Evolutionary conservation across 1,140 invertebrate species (phyloP).

Genomic region (Stegodyphus mimosarum): DNA sequence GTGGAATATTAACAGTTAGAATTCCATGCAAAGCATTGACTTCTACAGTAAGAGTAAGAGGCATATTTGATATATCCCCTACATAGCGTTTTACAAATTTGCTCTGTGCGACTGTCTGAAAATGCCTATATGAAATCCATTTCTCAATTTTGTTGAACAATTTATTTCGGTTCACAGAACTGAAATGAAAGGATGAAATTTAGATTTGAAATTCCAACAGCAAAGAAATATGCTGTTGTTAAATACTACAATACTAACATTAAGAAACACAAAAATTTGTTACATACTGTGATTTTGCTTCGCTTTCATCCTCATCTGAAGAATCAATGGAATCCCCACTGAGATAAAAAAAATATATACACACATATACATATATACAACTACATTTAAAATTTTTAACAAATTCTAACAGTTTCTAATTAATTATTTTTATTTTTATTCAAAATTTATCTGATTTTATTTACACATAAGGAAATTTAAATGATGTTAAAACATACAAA

Average conservation of each 20-base stretch:
- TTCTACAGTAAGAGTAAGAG: slow-evolving; percentile 88
- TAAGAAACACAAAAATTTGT: background rate
- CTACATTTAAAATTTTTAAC: background rate
- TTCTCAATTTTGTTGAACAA: slow-evolving; percentile 37
- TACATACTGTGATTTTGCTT: background rate
- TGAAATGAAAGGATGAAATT: slow-evolving; percentile 6
- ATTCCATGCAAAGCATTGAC: slow-evolving; percentile 84
- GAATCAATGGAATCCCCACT: slow-evolving; percentile 8
- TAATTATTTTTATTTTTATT: too few species aligned
- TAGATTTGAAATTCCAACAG: background rate
- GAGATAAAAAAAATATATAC: background rate
- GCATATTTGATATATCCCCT: slow-evolving; percentile 85
- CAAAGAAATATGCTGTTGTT: background rate
- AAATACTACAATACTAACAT: background rate
- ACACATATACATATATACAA: background rate
- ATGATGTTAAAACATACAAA: too few species aligned
- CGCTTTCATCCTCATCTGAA: slow-evolving; percentile 29
- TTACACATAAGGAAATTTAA: too few species aligned
- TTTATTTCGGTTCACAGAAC: slow-evolving; percentile 6
- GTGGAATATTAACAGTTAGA: slow-evolving; percentile 88
- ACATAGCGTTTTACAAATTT: slow-evolving; percentile 71
- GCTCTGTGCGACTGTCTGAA: slow-evolving; percentile 78
- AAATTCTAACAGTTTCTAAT: background rate
- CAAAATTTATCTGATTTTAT: too few species aligned
- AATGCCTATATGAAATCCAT: slow-evolving; percentile 67